Percentiles rank a stretch among this genome's conserved stretches.
Evolutionary conservation across 2,888 invertebrate genomes (phyloP).

Genomic region (Agrotis exclamationis): DNA sequence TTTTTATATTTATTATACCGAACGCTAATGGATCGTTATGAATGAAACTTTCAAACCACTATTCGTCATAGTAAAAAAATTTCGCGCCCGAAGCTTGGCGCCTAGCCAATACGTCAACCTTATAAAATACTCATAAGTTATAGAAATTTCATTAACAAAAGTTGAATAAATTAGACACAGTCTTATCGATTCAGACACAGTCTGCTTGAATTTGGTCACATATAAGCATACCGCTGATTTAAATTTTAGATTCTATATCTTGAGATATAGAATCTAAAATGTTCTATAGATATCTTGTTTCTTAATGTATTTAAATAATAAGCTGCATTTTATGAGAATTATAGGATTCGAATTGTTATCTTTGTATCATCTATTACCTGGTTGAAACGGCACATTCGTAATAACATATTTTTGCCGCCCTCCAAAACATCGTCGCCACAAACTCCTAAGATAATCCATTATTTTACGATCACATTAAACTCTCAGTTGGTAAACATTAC

Average conservation of each 20-base stretch:
- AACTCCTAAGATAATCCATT: constrained; percentile 84
- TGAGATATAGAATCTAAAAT: no score
- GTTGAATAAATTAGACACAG: not conserved
- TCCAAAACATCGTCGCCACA: constrained; percentile 84
- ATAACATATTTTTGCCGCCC: constrained; percentile 81
- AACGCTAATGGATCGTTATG: constrained; percentile 38
- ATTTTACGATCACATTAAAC: constrained; percentile 59
- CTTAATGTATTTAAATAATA: not conserved
- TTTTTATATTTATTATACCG: not conserved
- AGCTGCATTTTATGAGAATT: not conserved
- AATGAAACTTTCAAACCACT: constrained; percentile 38
- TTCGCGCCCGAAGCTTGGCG: constrained; percentile 69
- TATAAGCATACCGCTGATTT: no score
- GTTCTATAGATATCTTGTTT: no score
- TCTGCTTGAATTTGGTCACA: not conserved
- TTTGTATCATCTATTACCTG: constrained; percentile 75
- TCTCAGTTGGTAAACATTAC: constrained; percentile 48
- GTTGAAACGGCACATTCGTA: constrained; percentile 86
- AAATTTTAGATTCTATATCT: no score
- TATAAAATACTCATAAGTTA: constrained; percentile 11
- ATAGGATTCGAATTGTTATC: no score
- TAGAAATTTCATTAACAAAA: constrained; percentile 18
- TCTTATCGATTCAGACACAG: not conserved
- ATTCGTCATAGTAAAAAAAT: constrained; percentile 71
- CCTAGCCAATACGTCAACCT: constrained; percentile 71